These are phyloP conservation scores for Malacoctenus gilli DNA, from an alignment of 2,797 vertebrate species.

Conservation along the genomic window DNA sequence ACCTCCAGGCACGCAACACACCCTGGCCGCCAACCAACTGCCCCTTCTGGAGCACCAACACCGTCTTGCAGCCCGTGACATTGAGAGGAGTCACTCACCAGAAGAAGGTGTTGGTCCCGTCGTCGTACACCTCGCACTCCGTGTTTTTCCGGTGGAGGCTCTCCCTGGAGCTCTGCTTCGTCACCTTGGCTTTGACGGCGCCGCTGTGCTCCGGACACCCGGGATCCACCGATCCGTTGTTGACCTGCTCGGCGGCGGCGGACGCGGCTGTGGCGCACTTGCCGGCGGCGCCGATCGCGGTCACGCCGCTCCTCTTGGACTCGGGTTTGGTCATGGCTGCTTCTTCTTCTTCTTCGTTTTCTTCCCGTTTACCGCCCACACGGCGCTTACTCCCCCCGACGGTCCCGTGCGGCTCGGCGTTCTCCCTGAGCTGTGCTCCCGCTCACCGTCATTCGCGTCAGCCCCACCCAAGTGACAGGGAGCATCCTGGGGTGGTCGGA, in stretches of 20 bases:
- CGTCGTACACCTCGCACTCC: constrained; percentile 94
- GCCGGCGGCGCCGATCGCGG: constrained; percentile 34
- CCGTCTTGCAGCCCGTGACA: neutral
- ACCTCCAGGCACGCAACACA: constrained; percentile 60
- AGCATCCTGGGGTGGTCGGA: constrained; percentile 64
- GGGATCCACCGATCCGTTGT: constrained; percentile 60
- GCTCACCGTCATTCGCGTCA: constrained; percentile 53
- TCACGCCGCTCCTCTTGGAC: constrained; percentile 65
- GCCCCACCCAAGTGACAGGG: constrained; percentile 66
- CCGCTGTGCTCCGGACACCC: constrained; percentile 43
- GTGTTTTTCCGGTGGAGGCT: constrained; percentile 80
- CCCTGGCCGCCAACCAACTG: neutral
- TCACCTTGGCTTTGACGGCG: constrained; percentile 52
- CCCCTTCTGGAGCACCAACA: neutral
- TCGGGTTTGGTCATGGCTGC: constrained; percentile 79
- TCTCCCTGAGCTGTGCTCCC: constrained; percentile 44
- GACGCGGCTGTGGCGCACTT: constrained; percentile 47
- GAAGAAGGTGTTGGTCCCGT: constrained; percentile 98
- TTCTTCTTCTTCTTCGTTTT: no score
- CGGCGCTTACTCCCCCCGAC: neutral
- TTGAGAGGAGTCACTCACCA: constrained; percentile 82
- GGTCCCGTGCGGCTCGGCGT: constrained; percentile 13
- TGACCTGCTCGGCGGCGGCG: constrained; percentile 62
- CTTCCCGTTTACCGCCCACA: neutral
- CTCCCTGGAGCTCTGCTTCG: constrained; percentile 73